Conservation (phyloP, 2,113 vertebrate species). For the Plestiodon gilberti region DNA sequence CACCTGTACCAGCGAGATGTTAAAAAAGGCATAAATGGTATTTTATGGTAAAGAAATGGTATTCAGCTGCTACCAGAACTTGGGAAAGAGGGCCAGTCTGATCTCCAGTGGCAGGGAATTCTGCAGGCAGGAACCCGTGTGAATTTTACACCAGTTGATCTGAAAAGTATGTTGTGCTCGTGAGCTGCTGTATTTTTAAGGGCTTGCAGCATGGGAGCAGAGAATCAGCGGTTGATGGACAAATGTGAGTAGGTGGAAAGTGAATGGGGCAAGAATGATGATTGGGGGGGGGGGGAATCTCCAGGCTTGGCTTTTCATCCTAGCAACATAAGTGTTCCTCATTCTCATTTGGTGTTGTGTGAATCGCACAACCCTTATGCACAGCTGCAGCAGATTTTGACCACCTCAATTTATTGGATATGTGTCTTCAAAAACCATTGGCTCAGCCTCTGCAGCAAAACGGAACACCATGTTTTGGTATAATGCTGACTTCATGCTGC, state of each 20-base stretch:
- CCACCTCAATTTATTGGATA: not conserved
- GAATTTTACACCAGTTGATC: not conserved
- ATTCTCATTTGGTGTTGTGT: conserved; percentile 8
- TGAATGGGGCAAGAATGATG: conserved; percentile 14
- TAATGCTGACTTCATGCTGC: not conserved
- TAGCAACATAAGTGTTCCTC: not conserved
- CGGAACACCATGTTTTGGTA: not conserved
- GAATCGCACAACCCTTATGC: not conserved
- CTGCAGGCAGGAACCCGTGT: too few relatives aligned
- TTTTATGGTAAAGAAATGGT: too few relatives aligned
- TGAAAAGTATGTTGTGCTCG: not conserved
- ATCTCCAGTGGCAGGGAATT: too few relatives aligned
- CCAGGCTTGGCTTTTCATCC: conserved; percentile 3
- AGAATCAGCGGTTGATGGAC: not conserved
- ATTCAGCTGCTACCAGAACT: too few relatives aligned
- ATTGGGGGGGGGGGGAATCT: not conserved
- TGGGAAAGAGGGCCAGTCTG: too few relatives aligned
- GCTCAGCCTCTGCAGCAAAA: not conserved
- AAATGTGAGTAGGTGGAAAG: not conserved
- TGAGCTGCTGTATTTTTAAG: not conserved
- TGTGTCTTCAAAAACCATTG: not conserved
- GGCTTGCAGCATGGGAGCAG: not conserved
- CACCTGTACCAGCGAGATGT: too few relatives aligned
- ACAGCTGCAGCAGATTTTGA: not conserved
- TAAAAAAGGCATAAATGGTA: too few relatives aligned